phyloP scores from a whole-genome alignment of 2,113 vertebrate genomes.

The Isichthys henryi region DNA sequence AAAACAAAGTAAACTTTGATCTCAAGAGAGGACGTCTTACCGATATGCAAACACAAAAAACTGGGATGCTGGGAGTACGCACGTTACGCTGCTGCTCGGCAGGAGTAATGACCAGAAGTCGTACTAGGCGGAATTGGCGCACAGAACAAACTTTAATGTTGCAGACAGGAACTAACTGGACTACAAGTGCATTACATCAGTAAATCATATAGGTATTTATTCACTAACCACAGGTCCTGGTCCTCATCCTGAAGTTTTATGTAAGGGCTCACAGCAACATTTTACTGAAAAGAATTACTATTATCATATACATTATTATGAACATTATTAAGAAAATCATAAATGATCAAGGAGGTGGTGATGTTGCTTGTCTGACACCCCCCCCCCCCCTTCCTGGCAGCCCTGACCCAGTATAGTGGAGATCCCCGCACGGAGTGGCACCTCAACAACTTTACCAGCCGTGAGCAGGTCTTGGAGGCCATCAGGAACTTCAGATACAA shows the following conservation, averaged over 20 bases:
- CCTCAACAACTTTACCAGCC: conserved; percentile 66
- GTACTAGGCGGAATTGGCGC: too few relatives aligned
- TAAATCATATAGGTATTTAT: not conserved
- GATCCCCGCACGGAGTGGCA: conserved; percentile 89
- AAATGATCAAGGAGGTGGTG: not conserved
- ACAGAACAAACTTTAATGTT: too few relatives aligned
- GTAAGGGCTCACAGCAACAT: not conserved
- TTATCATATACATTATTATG: not conserved
- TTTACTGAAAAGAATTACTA: not conserved
- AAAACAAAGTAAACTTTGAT: too few relatives aligned
- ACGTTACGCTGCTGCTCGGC: too few relatives aligned
- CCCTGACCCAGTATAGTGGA: conserved; percentile 87
- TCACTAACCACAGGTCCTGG: not conserved
- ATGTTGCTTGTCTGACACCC: not conserved
- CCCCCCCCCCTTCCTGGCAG: conserved; percentile 46
- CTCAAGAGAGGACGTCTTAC: too few relatives aligned
- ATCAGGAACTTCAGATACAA: conserved; percentile 73
- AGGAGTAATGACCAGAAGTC: too few relatives aligned
- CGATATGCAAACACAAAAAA: too few relatives aligned
- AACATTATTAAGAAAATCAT: not conserved
- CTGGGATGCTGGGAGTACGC: too few relatives aligned
- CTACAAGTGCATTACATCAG: not conserved
- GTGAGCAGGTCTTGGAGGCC: conserved; percentile 72
- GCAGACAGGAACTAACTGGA: not conserved
- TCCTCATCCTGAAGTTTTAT: not conserved